Evolutionary conservation across 2,113 vertebrate genomes (phyloP).

Genomic region (Myiozetetes cayanensis): DNA sequence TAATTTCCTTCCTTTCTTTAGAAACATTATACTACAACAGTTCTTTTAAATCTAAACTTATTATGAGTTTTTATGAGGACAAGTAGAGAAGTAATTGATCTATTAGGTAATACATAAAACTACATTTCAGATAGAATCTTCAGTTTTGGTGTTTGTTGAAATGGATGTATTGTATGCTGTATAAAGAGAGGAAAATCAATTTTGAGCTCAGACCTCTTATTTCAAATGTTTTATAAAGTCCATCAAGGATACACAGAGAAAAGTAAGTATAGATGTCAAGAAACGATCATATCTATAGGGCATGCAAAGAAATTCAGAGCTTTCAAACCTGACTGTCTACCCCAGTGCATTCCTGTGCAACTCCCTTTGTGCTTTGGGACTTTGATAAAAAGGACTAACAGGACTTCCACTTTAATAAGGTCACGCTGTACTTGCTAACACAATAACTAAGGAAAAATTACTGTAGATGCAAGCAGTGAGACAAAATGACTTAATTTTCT

Average conservation of each 20-base stretch:
- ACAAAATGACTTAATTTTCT: not conserved
- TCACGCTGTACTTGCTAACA: not conserved
- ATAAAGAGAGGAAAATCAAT: not conserved
- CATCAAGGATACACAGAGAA: not conserved
- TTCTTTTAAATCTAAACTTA: not conserved
- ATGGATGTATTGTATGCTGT: not conserved
- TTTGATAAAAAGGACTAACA: not conserved
- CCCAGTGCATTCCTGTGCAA: not conserved
- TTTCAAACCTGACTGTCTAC: not conserved
- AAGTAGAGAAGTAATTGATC: not conserved
- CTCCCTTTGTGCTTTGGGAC: not conserved
- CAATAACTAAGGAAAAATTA: not conserved
- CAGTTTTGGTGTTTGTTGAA: not conserved
- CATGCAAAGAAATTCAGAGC: not conserved
- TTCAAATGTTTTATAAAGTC: not conserved
- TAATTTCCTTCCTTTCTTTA: not conserved
- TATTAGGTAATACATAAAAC: not conserved
- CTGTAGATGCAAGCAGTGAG: not conserved
- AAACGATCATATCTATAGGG: not conserved
- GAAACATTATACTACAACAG: not conserved
- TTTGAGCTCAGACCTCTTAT: not conserved
- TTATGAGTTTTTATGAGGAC: not conserved
- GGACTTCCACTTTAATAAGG: constrained; percentile 24
- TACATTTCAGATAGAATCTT: not conserved
- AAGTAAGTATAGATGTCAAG: not conserved